Evolutionary conservation across 2,888 invertebrate species (phyloP).

Genomic region (Pharmacophagus antenor): DNA sequence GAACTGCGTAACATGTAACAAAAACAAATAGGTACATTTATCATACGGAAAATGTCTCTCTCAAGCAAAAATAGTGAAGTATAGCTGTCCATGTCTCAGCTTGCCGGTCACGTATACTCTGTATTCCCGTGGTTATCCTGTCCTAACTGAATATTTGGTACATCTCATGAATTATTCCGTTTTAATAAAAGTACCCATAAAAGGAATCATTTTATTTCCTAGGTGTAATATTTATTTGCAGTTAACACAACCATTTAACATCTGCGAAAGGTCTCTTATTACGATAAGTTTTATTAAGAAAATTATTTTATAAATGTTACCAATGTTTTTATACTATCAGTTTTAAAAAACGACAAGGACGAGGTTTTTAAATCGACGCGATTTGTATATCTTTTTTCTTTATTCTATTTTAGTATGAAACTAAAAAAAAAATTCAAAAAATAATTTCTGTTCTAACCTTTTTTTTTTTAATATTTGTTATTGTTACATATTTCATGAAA

Average conservation of each 20-base stretch:
- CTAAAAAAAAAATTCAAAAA: too few relatives aligned
- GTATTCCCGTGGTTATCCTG: conserved; percentile 51
- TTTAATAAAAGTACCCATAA: conserved; percentile 18
- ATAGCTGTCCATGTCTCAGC: conserved; percentile 42
- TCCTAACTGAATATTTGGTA: conserved; percentile 68
- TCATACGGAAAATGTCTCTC: conserved; percentile 32
- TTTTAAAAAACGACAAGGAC: too few relatives aligned
- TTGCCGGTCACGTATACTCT: conserved; percentile 55
- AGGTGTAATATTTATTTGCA: not conserved
- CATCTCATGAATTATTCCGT: conserved; percentile 45
- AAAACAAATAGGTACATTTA: conserved; percentile 30
- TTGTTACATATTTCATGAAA: too few relatives aligned
- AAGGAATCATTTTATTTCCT: not conserved
- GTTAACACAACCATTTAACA: not conserved
- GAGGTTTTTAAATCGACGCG: too few relatives aligned
- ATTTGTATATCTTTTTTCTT: too few relatives aligned
- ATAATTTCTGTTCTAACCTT: too few relatives aligned
- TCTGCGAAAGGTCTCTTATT: too few relatives aligned
- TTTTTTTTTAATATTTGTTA: too few relatives aligned
- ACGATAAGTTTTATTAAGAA: too few relatives aligned
- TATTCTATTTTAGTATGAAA: too few relatives aligned
- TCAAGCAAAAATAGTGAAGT: conserved; percentile 39
- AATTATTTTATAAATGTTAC: too few relatives aligned
- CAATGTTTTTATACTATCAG: too few relatives aligned
- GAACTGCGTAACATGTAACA: conserved; percentile 20